Conservation (phyloP, 2,888 invertebrate species). For the Mycalesis mineus region DNA sequence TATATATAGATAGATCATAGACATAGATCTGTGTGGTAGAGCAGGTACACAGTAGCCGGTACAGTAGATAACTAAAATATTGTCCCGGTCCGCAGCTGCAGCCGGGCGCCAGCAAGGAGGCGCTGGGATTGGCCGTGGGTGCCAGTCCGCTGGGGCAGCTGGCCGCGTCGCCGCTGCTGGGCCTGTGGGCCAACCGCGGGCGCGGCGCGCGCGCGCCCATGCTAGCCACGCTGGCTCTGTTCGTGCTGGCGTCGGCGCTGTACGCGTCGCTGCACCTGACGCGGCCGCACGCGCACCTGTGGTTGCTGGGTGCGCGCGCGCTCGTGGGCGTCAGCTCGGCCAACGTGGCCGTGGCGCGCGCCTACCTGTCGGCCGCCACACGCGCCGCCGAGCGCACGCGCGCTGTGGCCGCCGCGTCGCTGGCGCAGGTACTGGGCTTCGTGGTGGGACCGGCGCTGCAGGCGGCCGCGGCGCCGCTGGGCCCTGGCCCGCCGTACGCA, state of each 20-base stretch:
- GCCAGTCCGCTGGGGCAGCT: constrained; percentile 93
- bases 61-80: background rate
- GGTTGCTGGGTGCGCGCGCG: constrained; percentile 87
- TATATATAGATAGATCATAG: no score
- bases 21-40: no score
- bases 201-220: constrained; percentile 85
- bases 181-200: constrained; percentile 89
- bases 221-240: constrained; percentile 82
- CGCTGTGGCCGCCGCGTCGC: constrained; percentile 89
- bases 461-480: constrained; percentile 87
- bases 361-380: constrained; percentile 92
- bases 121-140: constrained; percentile 89
- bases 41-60: no score
- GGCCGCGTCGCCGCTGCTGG: constrained; percentile 89
- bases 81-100: constrained; percentile 80
- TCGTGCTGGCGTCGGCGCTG: constrained; percentile 83
- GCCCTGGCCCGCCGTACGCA: constrained; percentile 73
- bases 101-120: constrained; percentile 86
- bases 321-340: constrained; percentile 91
- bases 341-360: constrained; percentile 89
- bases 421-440: constrained; percentile 92
- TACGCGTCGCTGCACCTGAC: constrained; percentile 87
- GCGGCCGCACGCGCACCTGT: constrained; percentile 80
- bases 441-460: constrained; percentile 91
- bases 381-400: constrained; percentile 86